phyloP scores from a whole-genome alignment of 2,888 invertebrate species.

The Dorcus hopei region DNA sequence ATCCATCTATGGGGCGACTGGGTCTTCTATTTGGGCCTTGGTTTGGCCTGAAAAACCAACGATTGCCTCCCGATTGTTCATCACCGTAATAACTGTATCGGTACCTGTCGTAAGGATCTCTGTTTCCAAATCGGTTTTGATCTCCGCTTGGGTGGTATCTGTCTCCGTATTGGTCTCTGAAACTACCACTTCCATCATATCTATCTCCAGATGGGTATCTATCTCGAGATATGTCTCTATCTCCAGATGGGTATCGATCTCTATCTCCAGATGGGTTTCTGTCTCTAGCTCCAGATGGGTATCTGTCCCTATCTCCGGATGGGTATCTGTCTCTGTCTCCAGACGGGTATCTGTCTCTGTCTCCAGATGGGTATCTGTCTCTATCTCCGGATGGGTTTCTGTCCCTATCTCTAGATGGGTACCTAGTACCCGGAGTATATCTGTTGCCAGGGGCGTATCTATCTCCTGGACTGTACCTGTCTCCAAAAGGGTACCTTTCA shows the following conservation, averaged over 20 bases:
- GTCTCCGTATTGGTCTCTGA: constrained; percentile 25
- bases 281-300: constrained; percentile 14
- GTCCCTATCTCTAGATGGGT: constrained; percentile 42
- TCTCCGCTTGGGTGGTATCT: constrained; percentile 31
- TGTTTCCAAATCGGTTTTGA: constrained; percentile 28
- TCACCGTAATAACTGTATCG: constrained; percentile 37
- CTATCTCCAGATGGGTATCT: constrained; percentile 42
- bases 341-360: constrained; percentile 18
- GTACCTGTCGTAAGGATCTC: constrained; percentile 18
- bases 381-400: constrained; percentile 51
- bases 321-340: constrained; percentile 31
- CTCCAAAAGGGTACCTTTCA: neutral
- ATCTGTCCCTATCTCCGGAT: constrained; percentile 19
- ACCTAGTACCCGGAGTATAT: constrained; percentile 24
- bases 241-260: constrained; percentile 21
- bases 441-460: constrained; percentile 16
- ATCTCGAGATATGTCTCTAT: constrained; percentile 32
- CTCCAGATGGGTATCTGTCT: too few species aligned
- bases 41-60: constrained; percentile 43
- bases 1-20: constrained; percentile 18
- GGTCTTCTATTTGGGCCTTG: constrained; percentile 37
- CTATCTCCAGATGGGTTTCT: constrained; percentile 21
- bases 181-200: constrained; percentile 46
- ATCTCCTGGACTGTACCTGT: constrained; percentile 23
- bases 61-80: constrained; percentile 40